Evolutionary conservation across 2,113 vertebrate species (phyloP).

Genomic region (Australoheros scitulus): DNA sequence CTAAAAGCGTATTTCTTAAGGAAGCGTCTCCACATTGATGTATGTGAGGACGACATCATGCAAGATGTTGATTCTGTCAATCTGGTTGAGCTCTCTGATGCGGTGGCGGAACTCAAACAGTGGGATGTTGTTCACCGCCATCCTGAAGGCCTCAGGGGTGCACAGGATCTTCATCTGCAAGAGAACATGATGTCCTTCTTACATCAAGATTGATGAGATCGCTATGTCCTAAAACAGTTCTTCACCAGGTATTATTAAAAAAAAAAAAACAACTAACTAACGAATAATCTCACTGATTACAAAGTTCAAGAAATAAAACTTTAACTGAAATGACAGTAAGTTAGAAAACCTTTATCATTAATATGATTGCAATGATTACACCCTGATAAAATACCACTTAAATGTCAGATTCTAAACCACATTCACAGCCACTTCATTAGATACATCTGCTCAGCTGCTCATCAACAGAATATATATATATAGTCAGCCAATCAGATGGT

Average conservation of each 20-base stretch:
- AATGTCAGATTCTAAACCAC: fast-evolving
- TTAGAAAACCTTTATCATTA: background rate
- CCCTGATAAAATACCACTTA: background rate
- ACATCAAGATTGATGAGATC: background rate
- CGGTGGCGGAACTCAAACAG: slow-evolving; percentile 81
- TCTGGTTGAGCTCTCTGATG: slow-evolving; percentile 78
- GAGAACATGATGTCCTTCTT: background rate
- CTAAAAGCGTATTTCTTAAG: slow-evolving; percentile 47
- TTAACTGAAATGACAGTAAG: background rate
- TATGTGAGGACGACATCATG: slow-evolving; percentile 78
- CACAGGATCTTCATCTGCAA: slow-evolving; percentile 84
- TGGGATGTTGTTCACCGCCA: slow-evolving; percentile 79
- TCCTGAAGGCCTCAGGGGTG: slow-evolving; percentile 74
- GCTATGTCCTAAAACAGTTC: background rate
- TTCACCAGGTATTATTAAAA: background rate
- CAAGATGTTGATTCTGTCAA: slow-evolving; percentile 81
- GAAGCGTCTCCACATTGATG: slow-evolving; percentile 77
- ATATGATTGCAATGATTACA: fast-evolving
- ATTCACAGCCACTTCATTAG: background rate
- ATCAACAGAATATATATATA: background rate
- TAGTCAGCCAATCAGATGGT: background rate
- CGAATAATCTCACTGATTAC: background rate
- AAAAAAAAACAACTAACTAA: fast-evolving
- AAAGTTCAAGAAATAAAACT: background rate
- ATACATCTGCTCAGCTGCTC: background rate